These are phyloP conservation scores for Crocallis elinguaria DNA, from an alignment of 2,888 invertebrate genomes.

Conservation along the genomic window DNA sequence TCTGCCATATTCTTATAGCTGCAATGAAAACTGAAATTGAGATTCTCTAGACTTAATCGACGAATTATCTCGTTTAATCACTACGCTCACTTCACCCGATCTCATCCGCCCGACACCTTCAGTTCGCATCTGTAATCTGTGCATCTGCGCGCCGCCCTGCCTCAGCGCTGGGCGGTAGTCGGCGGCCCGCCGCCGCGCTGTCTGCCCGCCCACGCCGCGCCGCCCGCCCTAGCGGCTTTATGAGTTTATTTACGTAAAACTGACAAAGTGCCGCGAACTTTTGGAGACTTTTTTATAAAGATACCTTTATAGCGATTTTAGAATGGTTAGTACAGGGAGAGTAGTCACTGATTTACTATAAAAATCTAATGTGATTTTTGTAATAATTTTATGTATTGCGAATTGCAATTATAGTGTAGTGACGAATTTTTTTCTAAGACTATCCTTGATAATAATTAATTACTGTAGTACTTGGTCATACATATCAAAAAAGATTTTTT, in stretches of 20 bases:
- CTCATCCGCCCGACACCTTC: no score
- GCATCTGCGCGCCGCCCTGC: conserved; percentile 34
- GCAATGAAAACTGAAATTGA: no score
- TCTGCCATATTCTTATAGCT: no score
- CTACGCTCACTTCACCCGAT: no score
- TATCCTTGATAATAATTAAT: no score
- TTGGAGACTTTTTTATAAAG: neutral
- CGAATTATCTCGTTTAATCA: no score
- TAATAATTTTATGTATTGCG: neutral
- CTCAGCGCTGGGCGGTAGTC: conserved; percentile 44
- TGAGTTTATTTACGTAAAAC: conserved; percentile 22
- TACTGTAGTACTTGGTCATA: no score
- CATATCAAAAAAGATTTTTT: no score
- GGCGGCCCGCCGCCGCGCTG: conserved; percentile 43
- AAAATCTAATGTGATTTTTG: neutral
- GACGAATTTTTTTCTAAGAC: no score
- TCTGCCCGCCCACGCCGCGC: conserved; percentile 41
- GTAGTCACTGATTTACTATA: neutral
- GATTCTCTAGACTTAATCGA: no score
- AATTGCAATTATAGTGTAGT: no score
- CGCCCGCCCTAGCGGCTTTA: conserved; percentile 27
- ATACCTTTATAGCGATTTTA: neutral
- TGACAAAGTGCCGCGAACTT: conserved; percentile 6
- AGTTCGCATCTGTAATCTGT: no score
- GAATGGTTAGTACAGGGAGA: neutral